Evolutionary conservation across 2,888 invertebrate species (phyloP).

Genomic region (Biston betularia): DNA sequence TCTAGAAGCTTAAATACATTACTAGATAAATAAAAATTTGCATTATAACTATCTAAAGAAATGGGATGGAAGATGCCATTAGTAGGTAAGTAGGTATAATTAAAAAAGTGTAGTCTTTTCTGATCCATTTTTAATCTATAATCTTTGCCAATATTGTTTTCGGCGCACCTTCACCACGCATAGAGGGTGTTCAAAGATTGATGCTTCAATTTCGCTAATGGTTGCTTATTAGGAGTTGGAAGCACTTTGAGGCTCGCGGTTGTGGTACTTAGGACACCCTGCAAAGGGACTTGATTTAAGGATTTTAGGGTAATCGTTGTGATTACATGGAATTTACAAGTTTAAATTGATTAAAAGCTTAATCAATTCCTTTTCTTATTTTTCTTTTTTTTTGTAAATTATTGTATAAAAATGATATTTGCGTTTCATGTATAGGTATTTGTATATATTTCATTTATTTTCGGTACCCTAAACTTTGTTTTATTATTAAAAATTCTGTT

Average conservation of each 20-base stretch:
- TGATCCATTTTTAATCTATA: slow-evolving; percentile 20
- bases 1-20: too few relatives aligned
- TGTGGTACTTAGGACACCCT: slow-evolving; percentile 41
- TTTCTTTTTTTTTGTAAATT: too few relatives aligned
- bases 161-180: slow-evolving; percentile 43
- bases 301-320: slow-evolving; percentile 37
- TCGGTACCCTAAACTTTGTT: too few relatives aligned
- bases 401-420: too few relatives aligned
- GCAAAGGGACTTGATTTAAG: slow-evolving; percentile 35
- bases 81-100: slow-evolving; percentile 7
- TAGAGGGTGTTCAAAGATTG: slow-evolving; percentile 57
- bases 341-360: slow-evolving; percentile 12
- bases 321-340: slow-evolving; percentile 17
- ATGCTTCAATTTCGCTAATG: slow-evolving; percentile 71
- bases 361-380: too few relatives aligned
- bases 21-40: too few relatives aligned
- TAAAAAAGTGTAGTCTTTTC: neutral
- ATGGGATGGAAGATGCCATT: too few relatives aligned
- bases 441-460: too few relatives aligned
- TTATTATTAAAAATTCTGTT: too few relatives aligned
- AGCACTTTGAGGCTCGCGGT: slow-evolving; percentile 43
- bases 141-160: slow-evolving; percentile 34
- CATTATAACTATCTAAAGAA: too few relatives aligned
- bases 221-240: slow-evolving; percentile 60
- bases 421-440: too few relatives aligned